A percentile compares a stretch with the other conserved stretches of the same genome.
Evolutionary conservation across 2,113 vertebrate genomes (phyloP).

Genomic region (Sarotherodon lohbergeri): DNA sequence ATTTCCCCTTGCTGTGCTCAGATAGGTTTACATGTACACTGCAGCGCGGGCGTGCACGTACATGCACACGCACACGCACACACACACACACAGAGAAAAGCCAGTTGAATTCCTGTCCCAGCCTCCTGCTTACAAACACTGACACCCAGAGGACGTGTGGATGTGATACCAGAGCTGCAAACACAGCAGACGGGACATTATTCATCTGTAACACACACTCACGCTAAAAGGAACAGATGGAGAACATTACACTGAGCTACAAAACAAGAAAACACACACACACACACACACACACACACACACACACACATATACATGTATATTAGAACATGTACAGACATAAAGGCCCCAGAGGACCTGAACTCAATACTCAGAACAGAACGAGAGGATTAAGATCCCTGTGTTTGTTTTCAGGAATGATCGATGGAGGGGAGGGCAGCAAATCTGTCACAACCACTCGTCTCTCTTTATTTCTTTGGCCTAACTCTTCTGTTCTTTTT

Average conservation of each 20-base stretch:
- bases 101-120: neutral
- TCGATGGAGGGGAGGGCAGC: constrained; percentile 7
- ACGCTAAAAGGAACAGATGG: neutral
- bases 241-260: neutral
- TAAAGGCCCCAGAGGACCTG: neutral
- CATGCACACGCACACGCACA: neutral
- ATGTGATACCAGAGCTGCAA: constrained; percentile 33
- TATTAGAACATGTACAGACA: neutral
- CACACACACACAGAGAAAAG: neutral
- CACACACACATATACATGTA: neutral
- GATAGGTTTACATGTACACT: constrained; percentile 44
- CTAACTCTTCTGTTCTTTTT: neutral
- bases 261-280: neutral
- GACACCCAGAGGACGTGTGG: constrained; percentile 56
- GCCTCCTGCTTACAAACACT: constrained; percentile 62
- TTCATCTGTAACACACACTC: neutral
- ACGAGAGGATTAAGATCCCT: constrained; percentile 49
- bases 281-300: neutral
- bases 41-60: neutral
- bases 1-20: constrained; percentile 19
- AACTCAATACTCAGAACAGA: constrained; percentile 39
- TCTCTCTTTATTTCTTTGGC: neutral
- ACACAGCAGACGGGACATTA: constrained; percentile 2
- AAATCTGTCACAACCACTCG: neutral
- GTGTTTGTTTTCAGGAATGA: constrained; percentile 64